Evolutionary conservation across 53 echinoderm and acorn worm species (phyloP).

Genomic region (Henricia sp.): DNA sequence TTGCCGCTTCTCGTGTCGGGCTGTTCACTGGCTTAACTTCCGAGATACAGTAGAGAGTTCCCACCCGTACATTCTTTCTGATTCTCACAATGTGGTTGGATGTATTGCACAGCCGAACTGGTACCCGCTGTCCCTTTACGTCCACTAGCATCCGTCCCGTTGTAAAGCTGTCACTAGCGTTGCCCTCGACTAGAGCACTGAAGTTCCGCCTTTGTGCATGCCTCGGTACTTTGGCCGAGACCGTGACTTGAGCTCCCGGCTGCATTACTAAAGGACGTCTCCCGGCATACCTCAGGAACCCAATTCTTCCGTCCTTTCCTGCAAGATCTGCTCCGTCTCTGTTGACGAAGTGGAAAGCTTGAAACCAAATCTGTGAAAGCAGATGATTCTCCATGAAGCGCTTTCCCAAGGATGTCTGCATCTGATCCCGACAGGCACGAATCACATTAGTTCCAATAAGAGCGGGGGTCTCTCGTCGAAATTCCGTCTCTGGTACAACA

Average conservation of each 20-base stretch:
- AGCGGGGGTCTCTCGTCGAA: conserved; percentile 1
- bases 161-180: not conserved
- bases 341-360: conserved; percentile 24
- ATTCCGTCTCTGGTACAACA: conserved; percentile 12
- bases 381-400: not conserved
- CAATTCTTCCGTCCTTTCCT: not conserved
- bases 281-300: not conserved
- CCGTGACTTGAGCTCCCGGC: not conserved
- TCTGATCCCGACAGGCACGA: not conserved
- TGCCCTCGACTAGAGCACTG: conserved; percentile 16
- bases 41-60: not conserved
- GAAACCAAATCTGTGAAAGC: conserved; percentile 10
- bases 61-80: not conserved
- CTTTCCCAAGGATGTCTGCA: conserved; percentile 1
- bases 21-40: no score
- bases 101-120: not conserved
- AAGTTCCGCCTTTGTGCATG: not conserved
- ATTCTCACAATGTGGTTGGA: not conserved
- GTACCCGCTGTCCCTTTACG: not conserved
- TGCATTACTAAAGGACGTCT: not conserved
- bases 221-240: conserved; percentile 4
- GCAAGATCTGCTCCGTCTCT: conserved; percentile 27
- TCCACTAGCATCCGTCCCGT: conserved; percentile 1
- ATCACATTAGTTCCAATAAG: conserved; percentile 49
- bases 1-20: no score